Evolutionary conservation across 2,797 vertebrate species (phyloP), one percentile per base, ranked within the genome.

Genomic region (Muscicapa striata): DNA sequence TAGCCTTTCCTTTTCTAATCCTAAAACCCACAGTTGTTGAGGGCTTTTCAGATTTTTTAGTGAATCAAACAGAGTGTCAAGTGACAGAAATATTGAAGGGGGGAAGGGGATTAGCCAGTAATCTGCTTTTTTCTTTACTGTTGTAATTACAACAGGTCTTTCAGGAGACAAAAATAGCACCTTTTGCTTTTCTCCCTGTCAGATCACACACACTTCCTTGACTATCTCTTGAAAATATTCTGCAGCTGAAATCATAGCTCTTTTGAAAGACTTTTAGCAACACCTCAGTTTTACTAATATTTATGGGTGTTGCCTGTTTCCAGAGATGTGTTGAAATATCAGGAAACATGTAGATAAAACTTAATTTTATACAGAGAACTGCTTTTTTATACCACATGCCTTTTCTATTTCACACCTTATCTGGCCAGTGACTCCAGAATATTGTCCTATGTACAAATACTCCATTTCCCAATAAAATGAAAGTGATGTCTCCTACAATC

Each of bases 71-170:
- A 40, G 17, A 74, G 51, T 76, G 61, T 74, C 52, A 78, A 88
- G 34, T 40, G 59, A 81, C 73, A 75, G 79, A 93, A 90, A 91
- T 74, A 41, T 32, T 89, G 20, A 67, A 77, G 41, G 26, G 20
- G 16, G 24, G 41, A 86, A 94, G 86, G 26, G 58, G 10, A 79
- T 46, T 59, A 83, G 59, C 46, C 38, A 69, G 43, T 91, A 74
- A 77, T 87, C 76, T 87, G 40, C 26, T 84, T 90, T 93, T 91
- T 80, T 75, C 92, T 77, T 41, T 61, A 24, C 23, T 54, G 3
- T 38, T 43, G 20, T 72, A 93, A 96, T 96, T 94, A 73, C 34
- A 94, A 22, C n/a, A 77, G 91, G 68, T 87, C 30, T 94, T 91
- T 78, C 43, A 59, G 49, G 48, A 94, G 72, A 86, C 59, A 89